Evolutionary conservation across 2,888 invertebrate species (phyloP).

Genomic region (Lycophotia porphyrea): DNA sequence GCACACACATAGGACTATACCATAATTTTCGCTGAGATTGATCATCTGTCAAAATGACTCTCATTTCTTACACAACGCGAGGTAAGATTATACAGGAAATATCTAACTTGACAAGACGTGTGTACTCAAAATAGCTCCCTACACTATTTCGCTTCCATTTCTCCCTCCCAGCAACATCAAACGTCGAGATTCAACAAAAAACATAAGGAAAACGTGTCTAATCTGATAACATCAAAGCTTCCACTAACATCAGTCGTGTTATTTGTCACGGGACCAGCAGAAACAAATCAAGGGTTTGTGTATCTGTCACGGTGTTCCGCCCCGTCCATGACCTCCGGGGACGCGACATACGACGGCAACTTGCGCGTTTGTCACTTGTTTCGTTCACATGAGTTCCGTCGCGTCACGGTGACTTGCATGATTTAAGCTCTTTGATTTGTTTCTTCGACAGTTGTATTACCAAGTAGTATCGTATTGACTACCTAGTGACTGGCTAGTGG

Average conservation of each 20-base stretch:
- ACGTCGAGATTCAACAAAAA: constrained; percentile 49
- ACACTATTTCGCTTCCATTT: not conserved
- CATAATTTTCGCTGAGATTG: not conserved
- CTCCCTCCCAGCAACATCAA: constrained; percentile 29
- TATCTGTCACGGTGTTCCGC: constrained; percentile 70
- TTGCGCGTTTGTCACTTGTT: not conserved
- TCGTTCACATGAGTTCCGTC: not conserved
- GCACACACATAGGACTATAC: not conserved
- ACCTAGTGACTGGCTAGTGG: no score
- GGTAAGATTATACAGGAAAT: not conserved
- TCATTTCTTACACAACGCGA: not conserved
- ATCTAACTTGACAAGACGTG: not conserved
- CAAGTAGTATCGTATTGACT: no score
- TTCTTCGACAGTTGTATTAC: not conserved
- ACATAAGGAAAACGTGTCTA: constrained; percentile 53
- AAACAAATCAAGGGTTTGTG: constrained; percentile 78
- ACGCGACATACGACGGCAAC: not conserved
- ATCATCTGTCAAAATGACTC: not conserved
- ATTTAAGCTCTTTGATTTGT: not conserved
- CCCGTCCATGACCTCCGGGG: not conserved
- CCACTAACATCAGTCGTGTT: constrained; percentile 67
- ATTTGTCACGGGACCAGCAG: constrained; percentile 71
- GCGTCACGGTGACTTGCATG: not conserved
- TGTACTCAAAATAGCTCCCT: constrained; percentile 3
- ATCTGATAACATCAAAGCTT: constrained; percentile 59